These are phyloP conservation scores for Hofmannophila pseudospretella DNA, from an alignment of 2,888 invertebrate species.

Conservation along the genomic window DNA sequence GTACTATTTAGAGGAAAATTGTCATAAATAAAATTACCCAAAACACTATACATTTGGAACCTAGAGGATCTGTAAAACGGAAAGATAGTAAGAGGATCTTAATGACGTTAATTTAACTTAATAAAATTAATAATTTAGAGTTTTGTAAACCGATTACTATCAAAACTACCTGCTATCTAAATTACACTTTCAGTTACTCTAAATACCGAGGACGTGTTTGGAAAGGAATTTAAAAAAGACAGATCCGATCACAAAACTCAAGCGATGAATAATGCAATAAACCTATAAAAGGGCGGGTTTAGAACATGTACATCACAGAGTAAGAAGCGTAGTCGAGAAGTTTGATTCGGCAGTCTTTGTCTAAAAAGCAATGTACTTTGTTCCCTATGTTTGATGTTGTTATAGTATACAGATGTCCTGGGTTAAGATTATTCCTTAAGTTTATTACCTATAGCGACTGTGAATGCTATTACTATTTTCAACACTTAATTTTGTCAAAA, in stretches of 20 bases:
- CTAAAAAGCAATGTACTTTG: slow-evolving; percentile 15
- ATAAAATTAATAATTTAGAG: not conserved
- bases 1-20: too few relatives aligned
- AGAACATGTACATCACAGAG: slow-evolving; percentile 16
- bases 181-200: too few relatives aligned
- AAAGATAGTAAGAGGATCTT: too few relatives aligned
- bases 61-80: too few relatives aligned
- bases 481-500: too few relatives aligned
- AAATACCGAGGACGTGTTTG: slow-evolving; percentile 1
- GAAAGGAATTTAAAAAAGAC: slow-evolving; percentile 7
- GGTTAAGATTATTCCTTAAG: too few relatives aligned
- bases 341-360: slow-evolving; percentile 32
- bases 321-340: slow-evolving; percentile 26
- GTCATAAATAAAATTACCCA: too few relatives aligned
- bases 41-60: too few relatives aligned
- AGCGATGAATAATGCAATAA: slow-evolving; percentile 18
- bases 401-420: not conserved
- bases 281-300: slow-evolving; percentile 21
- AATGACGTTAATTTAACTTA: not conserved
- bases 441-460: too few relatives aligned
- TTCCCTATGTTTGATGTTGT: slow-evolving; percentile 23
- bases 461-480: too few relatives aligned
- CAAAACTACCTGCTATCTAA: too few relatives aligned
- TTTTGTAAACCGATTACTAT: not conserved
- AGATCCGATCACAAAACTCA: slow-evolving; percentile 6